These are phyloP conservation scores for Atrichornis clamosus DNA, from an alignment of 2,113 vertebrate genomes.

Conservation along the genomic window DNA sequence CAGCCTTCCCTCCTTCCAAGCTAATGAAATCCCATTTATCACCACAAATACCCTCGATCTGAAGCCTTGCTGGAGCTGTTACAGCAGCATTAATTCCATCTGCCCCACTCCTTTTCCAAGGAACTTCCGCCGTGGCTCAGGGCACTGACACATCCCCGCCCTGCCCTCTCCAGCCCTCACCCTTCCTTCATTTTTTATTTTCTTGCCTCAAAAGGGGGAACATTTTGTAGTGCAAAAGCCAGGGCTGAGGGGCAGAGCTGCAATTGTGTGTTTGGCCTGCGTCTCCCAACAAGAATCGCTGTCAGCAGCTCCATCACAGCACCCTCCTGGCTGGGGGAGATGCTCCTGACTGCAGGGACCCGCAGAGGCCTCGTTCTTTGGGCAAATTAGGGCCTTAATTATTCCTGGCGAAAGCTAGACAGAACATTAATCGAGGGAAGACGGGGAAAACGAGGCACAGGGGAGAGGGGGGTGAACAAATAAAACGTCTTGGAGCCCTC, in stretches of 20 bases:
- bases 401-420: background rate
- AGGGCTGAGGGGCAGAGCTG: accelerated
- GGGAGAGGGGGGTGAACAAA: background rate
- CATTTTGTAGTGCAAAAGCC: accelerated
- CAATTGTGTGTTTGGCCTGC: background rate
- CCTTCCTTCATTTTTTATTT: background rate
- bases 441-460: accelerated
- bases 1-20: background rate
- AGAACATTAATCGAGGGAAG: background rate
- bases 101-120: background rate
- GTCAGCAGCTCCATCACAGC: background rate
- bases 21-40: background rate
- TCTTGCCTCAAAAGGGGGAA: background rate
- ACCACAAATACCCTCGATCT: background rate
- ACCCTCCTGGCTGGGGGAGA: background rate
- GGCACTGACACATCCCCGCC: accelerated
- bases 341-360: background rate
- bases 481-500: accelerated
- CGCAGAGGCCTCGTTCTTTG: background rate
- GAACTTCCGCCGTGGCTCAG: accelerated
- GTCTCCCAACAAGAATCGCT: background rate
- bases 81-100: background rate
- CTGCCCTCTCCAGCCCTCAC: accelerated
- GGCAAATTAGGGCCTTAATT: background rate
- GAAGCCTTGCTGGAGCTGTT: no score